These are phyloP conservation scores for Petaurus breviceps DNA, from an alignment of 2,113 vertebrate species.

Conservation along the genomic window DNA sequence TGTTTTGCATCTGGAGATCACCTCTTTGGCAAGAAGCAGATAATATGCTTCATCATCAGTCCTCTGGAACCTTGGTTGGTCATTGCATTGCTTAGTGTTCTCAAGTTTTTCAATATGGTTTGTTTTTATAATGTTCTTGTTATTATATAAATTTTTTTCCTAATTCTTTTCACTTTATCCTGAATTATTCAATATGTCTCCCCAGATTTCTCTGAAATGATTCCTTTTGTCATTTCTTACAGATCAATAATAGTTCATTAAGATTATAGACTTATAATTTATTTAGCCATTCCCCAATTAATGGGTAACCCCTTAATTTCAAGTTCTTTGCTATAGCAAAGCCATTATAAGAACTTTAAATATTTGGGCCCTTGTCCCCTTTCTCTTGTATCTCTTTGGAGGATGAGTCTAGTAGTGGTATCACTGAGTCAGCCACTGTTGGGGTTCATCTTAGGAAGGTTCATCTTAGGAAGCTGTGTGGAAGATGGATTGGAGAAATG, in stretches of 20 bases:
- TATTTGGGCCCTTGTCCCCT: background rate
- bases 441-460: background rate
- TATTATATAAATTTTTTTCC: background rate
- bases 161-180: background rate
- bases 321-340: background rate
- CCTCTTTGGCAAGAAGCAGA: background rate
- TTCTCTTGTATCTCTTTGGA: background rate
- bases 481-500: background rate
- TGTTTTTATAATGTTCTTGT: background rate
- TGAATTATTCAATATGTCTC: background rate
- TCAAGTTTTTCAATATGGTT: background rate
- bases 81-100: background rate
- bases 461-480: background rate
- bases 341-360: background rate
- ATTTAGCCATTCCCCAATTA: background rate
- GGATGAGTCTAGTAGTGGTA: background rate
- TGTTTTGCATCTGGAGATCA: background rate
- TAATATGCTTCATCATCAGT: background rate
- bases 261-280: background rate
- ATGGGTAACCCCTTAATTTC: background rate
- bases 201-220: background rate
- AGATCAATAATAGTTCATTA: background rate
- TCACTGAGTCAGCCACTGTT: background rate
- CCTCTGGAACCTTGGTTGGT: background rate
- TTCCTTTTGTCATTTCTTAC: background rate